A percentile compares a stretch with the other conserved stretches of the same genome.
Conservation (phyloP, 2,797 vertebrate species). For the Enteromius radiatus region DNA sequence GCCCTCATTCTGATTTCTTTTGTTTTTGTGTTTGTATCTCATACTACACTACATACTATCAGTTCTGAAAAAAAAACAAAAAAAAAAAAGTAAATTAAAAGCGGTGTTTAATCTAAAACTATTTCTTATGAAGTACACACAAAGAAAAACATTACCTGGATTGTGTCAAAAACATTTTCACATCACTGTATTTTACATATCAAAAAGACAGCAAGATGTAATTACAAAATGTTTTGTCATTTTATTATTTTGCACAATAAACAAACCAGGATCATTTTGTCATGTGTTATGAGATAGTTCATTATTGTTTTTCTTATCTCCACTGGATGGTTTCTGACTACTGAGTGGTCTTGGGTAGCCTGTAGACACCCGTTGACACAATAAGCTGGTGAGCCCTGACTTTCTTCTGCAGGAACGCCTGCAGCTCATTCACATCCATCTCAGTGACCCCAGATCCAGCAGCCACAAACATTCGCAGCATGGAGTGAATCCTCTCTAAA, state of each 20-base stretch:
- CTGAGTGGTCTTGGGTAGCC: slow-evolving; percentile 85
- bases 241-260: slow-evolving; percentile 49
- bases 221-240: neutral
- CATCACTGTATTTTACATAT: no score
- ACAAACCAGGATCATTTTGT: neutral
- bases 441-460: slow-evolving; percentile 92
- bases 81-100: neutral
- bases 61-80: neutral
- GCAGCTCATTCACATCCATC: slow-evolving; percentile 94
- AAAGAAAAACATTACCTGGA: neutral
- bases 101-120: neutral
- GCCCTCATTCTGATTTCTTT: neutral
- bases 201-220: neutral
- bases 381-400: slow-evolving; percentile 92
- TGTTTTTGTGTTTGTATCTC: neutral
- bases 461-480: slow-evolving; percentile 97
- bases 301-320: neutral
- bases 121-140: neutral
- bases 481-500: slow-evolving; percentile 95
- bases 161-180: neutral
- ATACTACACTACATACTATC: no score
- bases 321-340: slow-evolving; percentile 18
- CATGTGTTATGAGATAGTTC: slow-evolving; percentile 5
- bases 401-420: slow-evolving; percentile 94
- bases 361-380: slow-evolving; percentile 87